Percentiles rank a stretch among this genome's conserved stretches.
Evolutionary conservation across 2,113 vertebrate genomes (phyloP).

Genomic region (Burhinus oedicnemus): DNA sequence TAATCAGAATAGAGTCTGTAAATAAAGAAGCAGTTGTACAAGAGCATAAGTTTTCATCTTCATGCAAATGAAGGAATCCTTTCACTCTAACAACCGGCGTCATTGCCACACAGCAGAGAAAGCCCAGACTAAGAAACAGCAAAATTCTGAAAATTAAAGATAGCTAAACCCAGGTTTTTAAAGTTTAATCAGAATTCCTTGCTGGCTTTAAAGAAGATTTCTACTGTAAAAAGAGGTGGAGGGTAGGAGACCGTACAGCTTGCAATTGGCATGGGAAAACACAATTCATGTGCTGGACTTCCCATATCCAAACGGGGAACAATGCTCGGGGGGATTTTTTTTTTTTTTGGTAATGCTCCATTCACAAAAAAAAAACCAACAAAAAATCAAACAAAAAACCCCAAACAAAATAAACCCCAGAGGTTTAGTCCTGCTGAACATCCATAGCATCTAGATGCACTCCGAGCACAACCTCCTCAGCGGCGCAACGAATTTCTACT

Average conservation of each 20-base stretch:
- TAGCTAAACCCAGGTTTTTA: background rate
- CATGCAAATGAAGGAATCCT: constrained; percentile 30
- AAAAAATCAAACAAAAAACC: no score
- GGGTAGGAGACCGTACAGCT: background rate
- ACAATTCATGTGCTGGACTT: background rate
- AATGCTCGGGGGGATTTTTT: background rate
- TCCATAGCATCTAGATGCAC: background rate
- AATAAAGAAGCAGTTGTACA: constrained; percentile 43
- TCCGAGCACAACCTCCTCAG: background rate
- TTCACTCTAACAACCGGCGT: background rate
- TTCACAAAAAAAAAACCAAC: background rate
- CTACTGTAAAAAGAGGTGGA: background rate
- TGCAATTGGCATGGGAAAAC: background rate
- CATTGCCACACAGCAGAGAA: background rate
- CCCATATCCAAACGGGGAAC: background rate
- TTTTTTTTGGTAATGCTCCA: background rate
- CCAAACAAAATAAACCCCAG: background rate
- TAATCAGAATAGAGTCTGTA: constrained; percentile 33
- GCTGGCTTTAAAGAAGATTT: background rate
- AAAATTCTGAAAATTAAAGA: background rate
- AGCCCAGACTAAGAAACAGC: background rate
- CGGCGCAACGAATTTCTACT: background rate
- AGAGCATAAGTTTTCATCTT: background rate
- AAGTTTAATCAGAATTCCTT: background rate
- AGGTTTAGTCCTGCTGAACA: background rate